Percentiles rank a stretch among this genome's conserved stretches.
Conservation (phyloP, 2,797 vertebrate genomes). For the Sardinella longiceps region DNA sequence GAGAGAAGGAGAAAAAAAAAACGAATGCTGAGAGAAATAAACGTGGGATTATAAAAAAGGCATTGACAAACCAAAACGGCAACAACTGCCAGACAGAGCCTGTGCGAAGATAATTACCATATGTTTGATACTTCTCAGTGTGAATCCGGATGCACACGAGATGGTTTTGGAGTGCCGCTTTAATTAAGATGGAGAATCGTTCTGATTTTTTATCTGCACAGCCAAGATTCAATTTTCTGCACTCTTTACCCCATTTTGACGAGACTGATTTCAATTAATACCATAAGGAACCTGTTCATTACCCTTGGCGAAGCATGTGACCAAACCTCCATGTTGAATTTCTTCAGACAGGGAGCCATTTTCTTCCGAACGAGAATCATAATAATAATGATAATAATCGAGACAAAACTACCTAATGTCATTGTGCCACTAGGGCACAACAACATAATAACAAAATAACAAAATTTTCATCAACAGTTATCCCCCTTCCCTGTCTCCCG, state of each 20-base stretch:
- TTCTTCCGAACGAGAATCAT: not conserved
- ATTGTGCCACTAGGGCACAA: not conserved
- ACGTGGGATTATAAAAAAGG: constrained; percentile 39
- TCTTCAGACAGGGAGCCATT: not conserved
- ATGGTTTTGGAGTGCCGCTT: constrained; percentile 65
- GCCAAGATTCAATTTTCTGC: constrained; percentile 75
- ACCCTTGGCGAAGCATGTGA: constrained; percentile 68
- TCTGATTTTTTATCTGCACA: constrained; percentile 66
- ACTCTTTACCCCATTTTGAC: constrained; percentile 65
- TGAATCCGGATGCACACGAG: constrained; percentile 61
- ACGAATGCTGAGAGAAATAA: constrained; percentile 16
- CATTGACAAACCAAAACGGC: constrained; percentile 53
- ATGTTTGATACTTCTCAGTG: constrained; percentile 63
- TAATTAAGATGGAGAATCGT: constrained; percentile 74
- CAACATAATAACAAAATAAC: not conserved
- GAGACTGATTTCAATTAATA: constrained; percentile 72
- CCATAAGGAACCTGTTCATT: constrained; percentile 72
- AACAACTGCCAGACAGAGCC: constrained; percentile 54
- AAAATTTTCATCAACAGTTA: too few species aligned
- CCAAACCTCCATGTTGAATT: constrained; percentile 53
- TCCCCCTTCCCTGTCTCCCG: not conserved
- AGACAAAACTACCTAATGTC: not conserved
- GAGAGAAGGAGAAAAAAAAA: constrained; percentile 50
- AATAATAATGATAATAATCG: not conserved
- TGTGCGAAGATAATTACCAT: constrained; percentile 64